Evolutionary conservation across 1,140 invertebrate genomes (phyloP), one percentile per base, ranked within the genome.

Genomic region (Cheumatopsyche charites): DNA sequence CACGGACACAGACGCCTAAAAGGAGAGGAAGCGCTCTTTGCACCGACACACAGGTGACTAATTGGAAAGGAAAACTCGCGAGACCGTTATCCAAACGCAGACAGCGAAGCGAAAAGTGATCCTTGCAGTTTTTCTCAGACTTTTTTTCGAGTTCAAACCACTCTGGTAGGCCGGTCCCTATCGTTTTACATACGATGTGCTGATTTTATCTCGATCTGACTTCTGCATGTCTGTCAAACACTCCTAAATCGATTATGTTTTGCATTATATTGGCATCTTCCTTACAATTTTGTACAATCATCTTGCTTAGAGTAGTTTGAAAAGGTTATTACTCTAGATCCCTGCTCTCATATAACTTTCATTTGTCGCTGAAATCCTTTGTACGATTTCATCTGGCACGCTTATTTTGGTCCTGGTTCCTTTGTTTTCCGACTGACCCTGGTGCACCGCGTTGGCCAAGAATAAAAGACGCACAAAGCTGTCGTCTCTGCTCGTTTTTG

Each of bases 361-460:
- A n/a, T n/a, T n/a, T n/a, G n/a, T n/a, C n/a, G n/a, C 9, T 36
- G 9, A 36, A 9, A 36, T 36, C 29, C 29, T 36, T 36, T 36
- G 29, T n/a, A n/a, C n/a, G n/a, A n/a, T n/a, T n/a, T 36, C 29
- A 9, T 36, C 3, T 36, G 29, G 7, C 19, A 52, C 9, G 17
- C 11, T 23, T 58, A 58, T 58, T 58, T 58, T 25, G 55, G 55
- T 58, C 55, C 55, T 25, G 55, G 19, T 58, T 58, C 55, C 55
- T 58, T 58, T 58, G 55, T 58, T 58, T 58, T 58, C 13, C 43
- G 55, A 58, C 25, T 58, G 55, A 58, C 55, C 55, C 55, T 58
- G 23, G 3, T 36, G 29, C 55, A 19, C 9, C 21, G 23, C 19
- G 55, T 58, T 26, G 55, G 55, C 55, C 55, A 23, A 25, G 23